These are phyloP conservation scores for Lateolabrax maculatus DNA, from an alignment of 2,797 vertebrate genomes.

Conservation along the genomic window DNA sequence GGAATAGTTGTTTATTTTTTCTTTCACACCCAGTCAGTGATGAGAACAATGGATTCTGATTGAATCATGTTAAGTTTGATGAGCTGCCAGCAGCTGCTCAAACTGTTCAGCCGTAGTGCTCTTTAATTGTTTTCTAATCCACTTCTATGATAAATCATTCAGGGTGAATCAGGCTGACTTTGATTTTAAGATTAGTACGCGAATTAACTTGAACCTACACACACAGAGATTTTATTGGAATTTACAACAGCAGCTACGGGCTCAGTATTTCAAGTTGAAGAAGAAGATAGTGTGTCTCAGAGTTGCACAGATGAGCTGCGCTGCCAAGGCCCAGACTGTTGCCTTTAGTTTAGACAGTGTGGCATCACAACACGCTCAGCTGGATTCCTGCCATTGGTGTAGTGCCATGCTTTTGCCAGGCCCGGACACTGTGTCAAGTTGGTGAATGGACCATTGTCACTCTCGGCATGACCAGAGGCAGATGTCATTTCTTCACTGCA, in stretches of 20 bases:
- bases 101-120: constrained; percentile 43
- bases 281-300: constrained; percentile 23
- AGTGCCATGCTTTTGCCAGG: constrained; percentile 48
- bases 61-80: constrained; percentile 46
- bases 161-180: constrained; percentile 55
- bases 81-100: constrained; percentile 65
- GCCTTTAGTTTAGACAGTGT: constrained; percentile 59
- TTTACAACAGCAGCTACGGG: constrained; percentile 39
- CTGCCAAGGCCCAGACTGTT: constrained; percentile 50
- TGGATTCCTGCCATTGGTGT: constrained; percentile 47
- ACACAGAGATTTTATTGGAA: constrained; percentile 44
- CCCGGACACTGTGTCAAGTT: constrained; percentile 62
- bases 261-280: constrained; percentile 35
- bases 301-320: constrained; percentile 40
- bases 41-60: constrained; percentile 47
- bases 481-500: constrained; percentile 66
- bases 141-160: constrained; percentile 60
- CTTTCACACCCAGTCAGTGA: constrained; percentile 5
- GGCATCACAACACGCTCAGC: constrained; percentile 62
- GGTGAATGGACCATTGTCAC: constrained; percentile 80
- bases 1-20: constrained; percentile 9
- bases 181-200: constrained; percentile 62
- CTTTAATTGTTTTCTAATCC: constrained; percentile 70
- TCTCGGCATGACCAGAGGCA: constrained; percentile 66
- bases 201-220: constrained; percentile 49